phyloP scores from a whole-genome alignment of 1,140 invertebrate species.

The Sminthurinus signatus region DNA sequence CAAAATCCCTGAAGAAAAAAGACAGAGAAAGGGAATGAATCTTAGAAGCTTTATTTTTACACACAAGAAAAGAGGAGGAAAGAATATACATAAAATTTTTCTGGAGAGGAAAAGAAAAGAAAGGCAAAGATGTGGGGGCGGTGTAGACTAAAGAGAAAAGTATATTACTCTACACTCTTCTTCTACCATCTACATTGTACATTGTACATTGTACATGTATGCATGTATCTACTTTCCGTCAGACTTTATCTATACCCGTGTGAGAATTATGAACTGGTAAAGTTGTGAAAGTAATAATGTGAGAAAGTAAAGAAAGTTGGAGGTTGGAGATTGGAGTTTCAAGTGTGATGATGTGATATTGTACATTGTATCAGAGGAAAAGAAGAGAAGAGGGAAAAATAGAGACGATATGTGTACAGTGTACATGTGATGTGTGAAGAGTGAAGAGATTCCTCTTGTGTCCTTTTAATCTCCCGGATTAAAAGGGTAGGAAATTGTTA shows the following conservation, averaged over 20 bases:
- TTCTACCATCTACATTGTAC: too few relatives aligned
- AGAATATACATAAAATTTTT: background rate
- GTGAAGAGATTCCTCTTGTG: constrained; percentile 28
- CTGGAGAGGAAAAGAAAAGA: background rate
- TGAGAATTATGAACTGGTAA: constrained; percentile 13
- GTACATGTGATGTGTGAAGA: too few relatives aligned
- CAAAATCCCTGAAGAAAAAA: background rate
- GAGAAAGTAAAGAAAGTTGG: constrained; percentile 20
- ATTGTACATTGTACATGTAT: too few relatives aligned
- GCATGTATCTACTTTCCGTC: too few relatives aligned
- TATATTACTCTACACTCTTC: too few relatives aligned
- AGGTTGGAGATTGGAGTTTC: constrained; percentile 2
- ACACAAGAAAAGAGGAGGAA: background rate
- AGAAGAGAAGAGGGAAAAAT: too few relatives aligned
- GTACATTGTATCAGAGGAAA: constrained; percentile 10
- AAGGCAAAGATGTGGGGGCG: background rate
- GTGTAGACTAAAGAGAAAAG: background rate
- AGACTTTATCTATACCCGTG: too few relatives aligned
- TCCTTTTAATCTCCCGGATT: constrained; percentile 37
- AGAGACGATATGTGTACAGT: background rate
- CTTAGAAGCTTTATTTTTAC: background rate
- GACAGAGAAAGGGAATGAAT: background rate
- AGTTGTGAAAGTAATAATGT: constrained; percentile 25
- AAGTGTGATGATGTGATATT: too few relatives aligned
- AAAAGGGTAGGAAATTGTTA: constrained; percentile 34